phyloP scores from a whole-genome alignment of 1,140 invertebrate species.

The Vollenhovia emeryi region DNA sequence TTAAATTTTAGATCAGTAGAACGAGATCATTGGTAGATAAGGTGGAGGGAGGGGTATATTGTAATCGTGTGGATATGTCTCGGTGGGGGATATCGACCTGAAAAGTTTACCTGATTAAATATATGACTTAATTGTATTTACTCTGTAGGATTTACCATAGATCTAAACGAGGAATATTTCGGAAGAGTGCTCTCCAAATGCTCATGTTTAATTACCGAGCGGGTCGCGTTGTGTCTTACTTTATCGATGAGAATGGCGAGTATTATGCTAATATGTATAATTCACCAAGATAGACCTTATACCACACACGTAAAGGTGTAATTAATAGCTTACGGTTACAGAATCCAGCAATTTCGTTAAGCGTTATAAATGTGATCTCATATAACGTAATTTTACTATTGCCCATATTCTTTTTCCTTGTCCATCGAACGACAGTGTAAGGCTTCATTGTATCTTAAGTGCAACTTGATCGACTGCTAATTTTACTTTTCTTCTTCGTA shows the following conservation, averaged over 20 bases:
- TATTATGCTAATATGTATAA: slow-evolving; percentile 73
- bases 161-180: slow-evolving; percentile 82
- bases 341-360: slow-evolving; percentile 67
- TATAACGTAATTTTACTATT: slow-evolving; percentile 62
- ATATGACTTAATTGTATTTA: slow-evolving; percentile 85
- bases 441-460: slow-evolving; percentile 47
- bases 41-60: slow-evolving; percentile 73
- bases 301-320: slow-evolving; percentile 62
- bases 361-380: slow-evolving; percentile 68
- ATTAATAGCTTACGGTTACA: slow-evolving; percentile 70
- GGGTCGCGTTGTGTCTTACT: slow-evolving; percentile 80
- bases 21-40: slow-evolving; percentile 73
- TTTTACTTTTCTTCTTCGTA: slow-evolving; percentile 32
- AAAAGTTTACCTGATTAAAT: slow-evolving; percentile 86
- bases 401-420: slow-evolving; percentile 35
- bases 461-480: slow-evolving; percentile 48
- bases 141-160: slow-evolving; percentile 85
- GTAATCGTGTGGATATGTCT: slow-evolving; percentile 70
- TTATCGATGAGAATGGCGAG: slow-evolving; percentile 68
- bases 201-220: slow-evolving; percentile 80
- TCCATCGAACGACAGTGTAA: slow-evolving; percentile 48
- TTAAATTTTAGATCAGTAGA: slow-evolving; percentile 77
- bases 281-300: slow-evolving; percentile 57
- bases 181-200: slow-evolving; percentile 79
- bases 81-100: slow-evolving; percentile 81